These are phyloP conservation scores for Tragelaphus scriptus DNA, from an alignment of 2,113 vertebrate genomes.

Conservation along the genomic window DNA sequence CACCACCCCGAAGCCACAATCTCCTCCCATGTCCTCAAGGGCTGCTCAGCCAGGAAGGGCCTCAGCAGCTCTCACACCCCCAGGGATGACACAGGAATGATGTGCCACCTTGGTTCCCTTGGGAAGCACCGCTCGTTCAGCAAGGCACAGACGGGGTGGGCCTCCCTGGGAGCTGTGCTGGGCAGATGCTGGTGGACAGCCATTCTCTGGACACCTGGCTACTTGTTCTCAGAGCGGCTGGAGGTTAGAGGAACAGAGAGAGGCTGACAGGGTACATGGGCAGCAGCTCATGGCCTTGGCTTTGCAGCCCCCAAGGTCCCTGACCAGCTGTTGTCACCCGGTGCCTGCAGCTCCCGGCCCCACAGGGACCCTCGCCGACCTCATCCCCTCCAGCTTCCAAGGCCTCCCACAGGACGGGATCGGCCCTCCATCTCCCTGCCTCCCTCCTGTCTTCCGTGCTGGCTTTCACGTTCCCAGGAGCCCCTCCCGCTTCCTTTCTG, in stretches of 20 bases:
- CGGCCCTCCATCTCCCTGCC: fast-evolving
- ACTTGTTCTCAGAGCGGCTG: fast-evolving
- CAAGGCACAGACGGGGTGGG: fast-evolving
- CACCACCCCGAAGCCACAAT: fast-evolving
- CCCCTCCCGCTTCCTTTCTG: not conserved
- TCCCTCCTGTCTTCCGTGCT: not conserved
- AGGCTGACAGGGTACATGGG: not conserved
- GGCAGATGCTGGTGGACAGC: not conserved
- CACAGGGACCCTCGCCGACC: fast-evolving
- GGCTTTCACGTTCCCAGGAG: fast-evolving
- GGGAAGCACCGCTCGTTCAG: fast-evolving
- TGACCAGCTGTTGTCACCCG: fast-evolving
- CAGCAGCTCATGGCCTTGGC: not conserved
- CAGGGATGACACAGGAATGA: no score
- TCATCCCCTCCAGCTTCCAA: fast-evolving
- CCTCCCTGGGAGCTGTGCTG: not conserved
- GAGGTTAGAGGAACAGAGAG: not conserved
- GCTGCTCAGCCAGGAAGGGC: not conserved
- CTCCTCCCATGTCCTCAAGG: not conserved
- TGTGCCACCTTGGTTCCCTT: fast-evolving
- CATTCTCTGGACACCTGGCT: not conserved
- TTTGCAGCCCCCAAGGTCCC: fast-evolving
- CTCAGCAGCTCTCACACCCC: not conserved
- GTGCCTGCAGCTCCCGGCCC: not conserved
- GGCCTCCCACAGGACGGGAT: fast-evolving